Base-by-base conservation (phyloP, 1,140 invertebrate species). In the Thaumatotibia leucotreta region DNA sequence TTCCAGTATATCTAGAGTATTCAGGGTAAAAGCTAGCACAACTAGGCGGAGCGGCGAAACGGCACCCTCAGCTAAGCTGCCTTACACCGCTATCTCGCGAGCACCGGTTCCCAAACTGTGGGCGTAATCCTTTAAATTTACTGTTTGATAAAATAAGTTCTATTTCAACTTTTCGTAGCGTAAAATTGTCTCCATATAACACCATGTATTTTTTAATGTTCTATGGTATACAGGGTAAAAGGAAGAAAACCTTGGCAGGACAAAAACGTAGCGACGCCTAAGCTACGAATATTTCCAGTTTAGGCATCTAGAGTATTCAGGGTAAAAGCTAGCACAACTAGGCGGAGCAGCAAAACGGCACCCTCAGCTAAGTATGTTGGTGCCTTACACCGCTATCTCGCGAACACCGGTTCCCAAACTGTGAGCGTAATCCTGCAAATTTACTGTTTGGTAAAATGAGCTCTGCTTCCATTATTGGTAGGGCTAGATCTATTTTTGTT, bases 341-440 rank as follows among this genome's bases (percentile, higher is more conserved):
- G 72, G 69, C 75, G 39, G 62, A 50, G 58, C 58, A 70, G 62
- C 68, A 75, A 75, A 74, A 80, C 58, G 76, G 70, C 72, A 72
- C 73, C 73, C 79, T 70, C 69, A 74, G 73, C 77, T 86, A 68
- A 84, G 69, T n/a, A n/a, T n/a, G 69, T 66, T 74, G n/a, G n/a
- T n/a, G 74, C 62, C 75, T 68, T 72, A 71, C 69, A 80, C 79
- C 68, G 67, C 63, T 67, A 66, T 69, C 63, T 63, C 72, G 67
- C 61, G 49, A 9, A 22, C 69, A 78, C 54, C 20, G 76, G 35
- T 74, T 49, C 74, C 73, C 81, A 86, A 85, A 79, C 58, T 80
- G 73, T 77, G 64, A 6, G 14, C 11, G 11, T 61, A 11, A 39
- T 39, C 35, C 35, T 39, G 5, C 35, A n/a, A 39, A 39, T 0